These are phyloP conservation scores for Montipora sp. DNA, from an alignment of 64 coral and sea anemone genomes.

Conservation along the genomic window DNA sequence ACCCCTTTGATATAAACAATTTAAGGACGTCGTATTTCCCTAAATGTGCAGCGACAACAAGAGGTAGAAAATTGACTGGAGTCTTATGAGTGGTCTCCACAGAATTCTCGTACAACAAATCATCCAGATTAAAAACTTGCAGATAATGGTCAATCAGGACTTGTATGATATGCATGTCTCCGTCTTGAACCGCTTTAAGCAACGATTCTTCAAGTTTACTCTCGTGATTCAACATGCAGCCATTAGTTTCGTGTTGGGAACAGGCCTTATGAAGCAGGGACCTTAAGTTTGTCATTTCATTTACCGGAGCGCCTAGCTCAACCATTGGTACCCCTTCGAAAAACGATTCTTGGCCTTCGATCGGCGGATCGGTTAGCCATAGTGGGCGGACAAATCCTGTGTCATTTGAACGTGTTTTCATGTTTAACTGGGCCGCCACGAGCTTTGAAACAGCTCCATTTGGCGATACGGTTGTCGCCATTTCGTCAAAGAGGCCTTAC, in stretches of 20 bases:
- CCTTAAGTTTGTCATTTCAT: not conserved
- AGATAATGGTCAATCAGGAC: constrained; percentile 65
- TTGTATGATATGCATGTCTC: constrained; percentile 31
- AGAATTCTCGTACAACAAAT: constrained; percentile 31
- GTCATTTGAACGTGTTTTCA: constrained; percentile 1
- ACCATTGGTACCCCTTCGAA: constrained; percentile 52
- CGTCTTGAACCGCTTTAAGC: constrained; percentile 52
- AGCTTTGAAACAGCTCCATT: not conserved
- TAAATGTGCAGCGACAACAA: constrained; percentile 88
- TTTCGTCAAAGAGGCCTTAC: not conserved
- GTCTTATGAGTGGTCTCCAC: not conserved
- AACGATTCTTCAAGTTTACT: constrained; percentile 51
- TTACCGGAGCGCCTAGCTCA: not conserved
- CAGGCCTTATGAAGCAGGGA: constrained; percentile 10
- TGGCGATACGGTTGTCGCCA: not conserved
- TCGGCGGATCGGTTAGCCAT: constrained; percentile 51
- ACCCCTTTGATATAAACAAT: constrained; percentile 86
- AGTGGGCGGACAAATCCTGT: constrained; percentile 63
- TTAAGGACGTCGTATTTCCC: constrained; percentile 91
- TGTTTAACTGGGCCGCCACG: not conserved
- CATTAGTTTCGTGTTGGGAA: constrained; percentile 38
- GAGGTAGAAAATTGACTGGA: constrained; percentile 78
- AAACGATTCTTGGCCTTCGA: constrained; percentile 33
- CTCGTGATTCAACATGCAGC: constrained; percentile 62
- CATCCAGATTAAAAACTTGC: constrained; percentile 62